Conservation (phyloP, 2,888 invertebrate species). For the Cataglyphis livida region DNA sequence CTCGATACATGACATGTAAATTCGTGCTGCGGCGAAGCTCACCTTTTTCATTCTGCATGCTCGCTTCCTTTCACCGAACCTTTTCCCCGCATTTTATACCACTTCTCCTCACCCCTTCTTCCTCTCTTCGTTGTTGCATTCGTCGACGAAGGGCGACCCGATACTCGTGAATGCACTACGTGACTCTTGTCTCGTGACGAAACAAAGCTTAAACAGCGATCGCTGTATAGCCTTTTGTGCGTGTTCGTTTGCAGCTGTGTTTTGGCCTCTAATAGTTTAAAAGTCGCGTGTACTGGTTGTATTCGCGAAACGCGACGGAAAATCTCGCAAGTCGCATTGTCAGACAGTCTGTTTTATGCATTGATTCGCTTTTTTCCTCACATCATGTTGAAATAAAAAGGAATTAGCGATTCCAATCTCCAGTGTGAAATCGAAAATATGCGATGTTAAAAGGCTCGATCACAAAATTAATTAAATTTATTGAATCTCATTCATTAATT, state of each 20-base stretch:
- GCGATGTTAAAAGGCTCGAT: background rate
- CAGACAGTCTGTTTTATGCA: background rate
- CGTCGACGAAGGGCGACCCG: background rate
- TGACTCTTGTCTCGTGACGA: constrained; percentile 42
- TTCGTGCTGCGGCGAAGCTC: constrained; percentile 52
- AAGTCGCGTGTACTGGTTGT: background rate
- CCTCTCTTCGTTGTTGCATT: constrained; percentile 1
- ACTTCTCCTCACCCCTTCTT: background rate
- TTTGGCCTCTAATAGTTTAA: constrained; percentile 8
- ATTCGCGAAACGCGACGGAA: background rate
- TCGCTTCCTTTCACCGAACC: constrained; percentile 42
- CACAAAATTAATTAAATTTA: background rate
- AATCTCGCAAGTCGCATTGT: background rate
- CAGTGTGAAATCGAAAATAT: background rate
- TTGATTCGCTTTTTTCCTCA: background rate
- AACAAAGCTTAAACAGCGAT: constrained; percentile 49
- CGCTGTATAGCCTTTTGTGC: constrained; percentile 22
- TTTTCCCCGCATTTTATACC: constrained; percentile 5
- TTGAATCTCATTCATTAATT: background rate
- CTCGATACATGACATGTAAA: constrained; percentile 72
- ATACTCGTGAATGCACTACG: constrained; percentile 47
- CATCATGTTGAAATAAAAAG: background rate
- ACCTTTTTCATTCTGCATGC: constrained; percentile 54
- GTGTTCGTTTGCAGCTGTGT: constrained; percentile 3
- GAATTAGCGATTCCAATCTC: background rate